Conservation (phyloP, 2,888 invertebrate genomes). For the Tetheella fluctuosa region DNA sequence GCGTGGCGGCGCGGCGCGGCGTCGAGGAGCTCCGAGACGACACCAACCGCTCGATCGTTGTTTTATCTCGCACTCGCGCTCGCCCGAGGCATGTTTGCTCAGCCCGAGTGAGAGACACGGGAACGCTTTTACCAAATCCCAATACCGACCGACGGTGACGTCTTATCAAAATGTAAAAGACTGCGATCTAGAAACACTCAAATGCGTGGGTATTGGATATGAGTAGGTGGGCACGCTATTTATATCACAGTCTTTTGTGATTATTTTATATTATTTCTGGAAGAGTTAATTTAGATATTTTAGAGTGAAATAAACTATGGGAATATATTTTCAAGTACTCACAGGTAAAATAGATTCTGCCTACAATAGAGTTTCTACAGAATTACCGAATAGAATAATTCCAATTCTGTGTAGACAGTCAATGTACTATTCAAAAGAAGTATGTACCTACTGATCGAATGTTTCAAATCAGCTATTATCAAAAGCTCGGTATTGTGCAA, state of each 20-base stretch:
- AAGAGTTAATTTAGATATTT: too few species aligned
- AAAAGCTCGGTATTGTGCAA: neutral
- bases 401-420: too few species aligned
- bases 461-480: neutral
- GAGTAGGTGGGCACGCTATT: neutral
- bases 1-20: neutral
- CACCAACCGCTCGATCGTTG: constrained; percentile 4
- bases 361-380: too few species aligned
- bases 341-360: too few species aligned
- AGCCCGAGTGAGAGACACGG: constrained; percentile 22
- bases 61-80: neutral
- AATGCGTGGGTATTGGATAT: neutral
- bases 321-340: too few species aligned
- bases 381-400: too few species aligned
- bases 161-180: constrained; percentile 16
- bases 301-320: too few species aligned
- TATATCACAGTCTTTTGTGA: neutral
- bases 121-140: constrained; percentile 29
- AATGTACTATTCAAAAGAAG: neutral
- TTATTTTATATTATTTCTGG: neutral
- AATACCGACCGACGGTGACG: constrained; percentile 15
- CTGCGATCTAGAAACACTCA: too few species aligned
- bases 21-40: neutral
- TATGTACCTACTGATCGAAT: neutral
- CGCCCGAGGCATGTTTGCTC: constrained; percentile 22